Evolutionary conservation across 2,113 vertebrate genomes (phyloP).

Genomic region (Poeciliopsis occidentalis): DNA sequence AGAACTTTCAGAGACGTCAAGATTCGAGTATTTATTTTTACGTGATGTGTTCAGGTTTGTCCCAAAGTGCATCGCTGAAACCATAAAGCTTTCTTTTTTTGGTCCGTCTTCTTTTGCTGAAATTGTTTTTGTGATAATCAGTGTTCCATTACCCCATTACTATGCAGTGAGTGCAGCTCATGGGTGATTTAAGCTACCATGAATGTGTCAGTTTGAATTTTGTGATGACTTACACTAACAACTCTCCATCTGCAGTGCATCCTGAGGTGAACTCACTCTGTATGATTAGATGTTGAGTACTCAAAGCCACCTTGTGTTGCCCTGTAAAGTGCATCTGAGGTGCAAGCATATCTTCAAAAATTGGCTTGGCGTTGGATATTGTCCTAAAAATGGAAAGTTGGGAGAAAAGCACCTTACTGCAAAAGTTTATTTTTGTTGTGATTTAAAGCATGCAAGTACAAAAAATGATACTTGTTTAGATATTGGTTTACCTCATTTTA

Average conservation of each 20-base stretch:
- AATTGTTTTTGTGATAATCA: background rate
- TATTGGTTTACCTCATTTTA: background rate
- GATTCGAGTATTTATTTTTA: background rate
- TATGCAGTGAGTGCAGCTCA: background rate
- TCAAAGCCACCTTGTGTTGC: too few relatives aligned
- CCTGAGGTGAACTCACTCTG: background rate
- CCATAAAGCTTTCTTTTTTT: background rate
- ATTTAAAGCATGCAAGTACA: background rate
- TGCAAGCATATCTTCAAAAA: background rate
- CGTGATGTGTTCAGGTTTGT: background rate
- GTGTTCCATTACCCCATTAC: background rate
- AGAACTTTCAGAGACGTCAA: background rate
- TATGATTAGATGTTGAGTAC: background rate
- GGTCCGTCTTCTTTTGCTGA: background rate
- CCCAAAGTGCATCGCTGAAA: background rate
- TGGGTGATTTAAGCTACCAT: background rate
- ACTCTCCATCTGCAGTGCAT: background rate
- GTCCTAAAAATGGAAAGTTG: too few relatives aligned
- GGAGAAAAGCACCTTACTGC: too few relatives aligned
- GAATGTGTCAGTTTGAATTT: background rate
- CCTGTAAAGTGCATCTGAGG: background rate
- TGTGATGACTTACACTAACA: background rate
- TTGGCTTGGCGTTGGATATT: too few relatives aligned
- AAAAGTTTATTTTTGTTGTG: too few relatives aligned
- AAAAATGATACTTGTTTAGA: background rate